Conservation (phyloP, 1,140 invertebrate species). For the Frieseomelitta varia region DNA sequence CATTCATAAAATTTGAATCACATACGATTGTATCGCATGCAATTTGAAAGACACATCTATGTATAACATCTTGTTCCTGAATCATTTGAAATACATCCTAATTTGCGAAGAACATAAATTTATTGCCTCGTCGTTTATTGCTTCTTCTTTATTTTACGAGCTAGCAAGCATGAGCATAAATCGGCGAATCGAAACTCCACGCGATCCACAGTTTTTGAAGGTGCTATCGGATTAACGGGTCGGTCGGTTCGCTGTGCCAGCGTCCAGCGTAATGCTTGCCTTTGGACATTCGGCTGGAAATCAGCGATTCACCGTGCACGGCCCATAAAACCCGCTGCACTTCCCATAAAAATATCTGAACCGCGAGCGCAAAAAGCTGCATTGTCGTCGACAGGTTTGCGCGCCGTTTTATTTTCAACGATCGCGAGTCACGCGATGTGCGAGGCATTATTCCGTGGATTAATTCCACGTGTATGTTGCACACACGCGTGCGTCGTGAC, state of each 20-base stretch:
- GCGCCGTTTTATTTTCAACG: constrained; percentile 52
- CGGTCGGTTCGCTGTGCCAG: constrained; percentile 32
- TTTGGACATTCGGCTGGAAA: constrained; percentile 47
- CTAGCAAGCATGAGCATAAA: constrained; percentile 27
- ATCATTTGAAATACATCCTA: neutral
- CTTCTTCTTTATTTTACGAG: neutral
- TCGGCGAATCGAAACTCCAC: constrained; percentile 37
- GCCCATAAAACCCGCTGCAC: constrained; percentile 54
- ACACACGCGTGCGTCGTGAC: constrained; percentile 39
- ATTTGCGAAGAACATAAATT: neutral
- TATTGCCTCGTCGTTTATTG: neutral
- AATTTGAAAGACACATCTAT: too few species aligned
- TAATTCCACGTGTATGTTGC: constrained; percentile 55
- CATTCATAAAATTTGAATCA: too few species aligned
- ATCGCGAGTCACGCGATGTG: constrained; percentile 46
- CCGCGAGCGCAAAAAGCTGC: neutral
- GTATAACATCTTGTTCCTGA: neutral
- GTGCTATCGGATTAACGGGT: constrained; percentile 56
- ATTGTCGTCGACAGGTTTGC: constrained; percentile 12
- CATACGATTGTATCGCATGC: too few species aligned
- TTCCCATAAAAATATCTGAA: constrained; percentile 58
- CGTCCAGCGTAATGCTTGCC: neutral
- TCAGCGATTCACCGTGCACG: constrained; percentile 56
- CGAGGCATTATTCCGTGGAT: constrained; percentile 61
- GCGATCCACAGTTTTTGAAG: constrained; percentile 38